Percentiles rank a stretch among this genome's conserved stretches.
Conservation (phyloP, 2,797 vertebrate species). For the Cercopithecus petaurista region DNA sequence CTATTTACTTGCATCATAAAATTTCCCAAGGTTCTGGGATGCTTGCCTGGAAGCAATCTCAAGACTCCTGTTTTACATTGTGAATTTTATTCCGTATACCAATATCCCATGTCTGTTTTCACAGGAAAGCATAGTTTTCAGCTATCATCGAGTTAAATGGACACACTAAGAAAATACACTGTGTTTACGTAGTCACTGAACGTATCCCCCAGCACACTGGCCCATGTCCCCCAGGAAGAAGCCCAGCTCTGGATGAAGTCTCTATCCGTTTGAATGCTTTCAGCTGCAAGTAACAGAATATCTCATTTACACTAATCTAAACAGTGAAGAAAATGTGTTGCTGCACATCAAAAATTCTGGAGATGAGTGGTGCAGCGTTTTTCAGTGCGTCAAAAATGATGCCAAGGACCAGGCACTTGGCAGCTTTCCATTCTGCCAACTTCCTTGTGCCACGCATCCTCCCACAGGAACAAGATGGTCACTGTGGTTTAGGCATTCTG, state of each 20-base stretch:
- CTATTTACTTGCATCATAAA: background rate
- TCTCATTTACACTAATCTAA: background rate
- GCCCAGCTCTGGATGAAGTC: slow-evolving; percentile 23
- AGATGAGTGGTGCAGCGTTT: background rate
- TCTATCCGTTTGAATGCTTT: slow-evolving; percentile 33
- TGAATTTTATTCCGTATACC: background rate
- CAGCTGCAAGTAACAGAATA: slow-evolving; percentile 7
- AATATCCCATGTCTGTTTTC: background rate
- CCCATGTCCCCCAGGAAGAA: background rate
- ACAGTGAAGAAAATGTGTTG: background rate
- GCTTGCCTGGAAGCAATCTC: background rate
- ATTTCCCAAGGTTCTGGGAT: background rate
- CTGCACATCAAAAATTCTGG: background rate
- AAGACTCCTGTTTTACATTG: slow-evolving; percentile 11
- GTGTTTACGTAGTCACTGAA: background rate
- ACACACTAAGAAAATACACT: background rate
- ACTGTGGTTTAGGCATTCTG: background rate
- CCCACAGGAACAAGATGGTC: background rate
- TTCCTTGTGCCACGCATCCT: background rate
- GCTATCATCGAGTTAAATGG: background rate
- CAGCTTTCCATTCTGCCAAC: background rate
- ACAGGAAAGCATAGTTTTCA: slow-evolving; percentile 37
- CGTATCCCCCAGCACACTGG: background rate
- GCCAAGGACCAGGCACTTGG: background rate
- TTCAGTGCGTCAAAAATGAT: background rate